phyloP scores from a whole-genome alignment of 2,888 invertebrate species.

The Bibio marci region DNA sequence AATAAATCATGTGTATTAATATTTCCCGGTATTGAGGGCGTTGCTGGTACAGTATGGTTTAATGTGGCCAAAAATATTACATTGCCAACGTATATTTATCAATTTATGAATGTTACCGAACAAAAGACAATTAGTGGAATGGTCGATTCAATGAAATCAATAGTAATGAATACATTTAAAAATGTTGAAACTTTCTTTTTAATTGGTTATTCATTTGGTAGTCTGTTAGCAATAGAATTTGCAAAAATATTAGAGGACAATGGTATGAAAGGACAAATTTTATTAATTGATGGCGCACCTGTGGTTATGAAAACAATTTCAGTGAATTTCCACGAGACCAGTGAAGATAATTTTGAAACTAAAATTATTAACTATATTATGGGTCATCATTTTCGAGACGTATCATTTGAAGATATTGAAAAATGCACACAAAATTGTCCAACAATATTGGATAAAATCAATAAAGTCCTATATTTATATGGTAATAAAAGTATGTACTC shows the following conservation, averaged over 20 bases:
- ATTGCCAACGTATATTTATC: constrained; percentile 19
- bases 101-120: constrained; percentile 20
- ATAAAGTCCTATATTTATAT: constrained; percentile 29
- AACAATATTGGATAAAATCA: constrained; percentile 39
- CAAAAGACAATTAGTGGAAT: constrained; percentile 21
- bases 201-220: constrained; percentile 81
- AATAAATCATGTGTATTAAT: constrained; percentile 28
- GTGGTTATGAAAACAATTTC: not conserved
- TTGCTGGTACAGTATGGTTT: constrained; percentile 30
- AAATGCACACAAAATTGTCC: constrained; percentile 35
- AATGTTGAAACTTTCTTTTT: constrained; percentile 48
- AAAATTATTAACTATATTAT: no score
- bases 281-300: constrained; percentile 74
- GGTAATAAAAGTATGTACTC: no score
- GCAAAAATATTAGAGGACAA: constrained; percentile 46
- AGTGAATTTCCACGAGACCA: not conserved
- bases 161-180: constrained; percentile 26
- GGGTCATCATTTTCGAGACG: no score
- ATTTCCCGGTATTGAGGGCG: constrained; percentile 52
- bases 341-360: constrained; percentile 39
- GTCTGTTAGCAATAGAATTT: no score
- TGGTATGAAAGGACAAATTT: constrained; percentile 44
- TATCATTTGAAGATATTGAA: no score
- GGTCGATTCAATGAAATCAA: constrained; percentile 26
- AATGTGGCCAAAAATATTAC: constrained; percentile 17